These are phyloP conservation scores for Periphyllus acericola DNA, from an alignment of 2,888 invertebrate species.

Conservation along the genomic window DNA sequence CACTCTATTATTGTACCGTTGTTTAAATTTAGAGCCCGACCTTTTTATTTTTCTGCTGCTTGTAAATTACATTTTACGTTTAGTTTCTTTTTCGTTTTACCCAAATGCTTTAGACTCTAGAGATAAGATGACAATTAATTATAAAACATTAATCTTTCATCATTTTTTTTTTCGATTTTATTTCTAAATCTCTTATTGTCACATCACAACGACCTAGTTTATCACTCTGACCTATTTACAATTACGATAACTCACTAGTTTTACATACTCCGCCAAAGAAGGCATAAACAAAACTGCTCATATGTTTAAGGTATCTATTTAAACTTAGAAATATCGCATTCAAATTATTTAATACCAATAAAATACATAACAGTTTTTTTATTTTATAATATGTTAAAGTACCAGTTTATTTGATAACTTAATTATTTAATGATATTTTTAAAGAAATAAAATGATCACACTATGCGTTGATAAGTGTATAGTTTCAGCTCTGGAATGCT, in stretches of 20 bases:
- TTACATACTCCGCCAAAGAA: not conserved
- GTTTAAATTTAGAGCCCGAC: conserved; percentile 56
- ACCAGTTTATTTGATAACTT: not conserved
- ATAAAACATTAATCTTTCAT: not conserved
- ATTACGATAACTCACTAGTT: not conserved
- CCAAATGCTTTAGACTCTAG: not conserved
- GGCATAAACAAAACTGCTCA: not conserved
- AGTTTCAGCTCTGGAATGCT: not conserved
- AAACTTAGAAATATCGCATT: not conserved
- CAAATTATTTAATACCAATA: not conserved
- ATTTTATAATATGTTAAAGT: not conserved
- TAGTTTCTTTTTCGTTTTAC: not conserved
- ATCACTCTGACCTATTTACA: not conserved
- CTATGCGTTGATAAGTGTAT: not conserved
- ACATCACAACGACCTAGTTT: not conserved
- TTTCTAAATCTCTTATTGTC: not conserved
- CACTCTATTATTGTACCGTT: conserved; percentile 53
- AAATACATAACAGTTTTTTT: not conserved
- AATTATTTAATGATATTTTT: not conserved
- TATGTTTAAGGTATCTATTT: not conserved
- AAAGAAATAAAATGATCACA: not conserved
- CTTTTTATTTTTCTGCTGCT: conserved; percentile 36
- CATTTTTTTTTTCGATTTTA: not conserved
- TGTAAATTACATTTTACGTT: not conserved
- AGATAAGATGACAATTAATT: not conserved